Evolutionary conservation across 2,797 vertebrate genomes (phyloP), one percentile per base, ranked within the genome.

Genomic region (Hemibagrus guttatus): DNA sequence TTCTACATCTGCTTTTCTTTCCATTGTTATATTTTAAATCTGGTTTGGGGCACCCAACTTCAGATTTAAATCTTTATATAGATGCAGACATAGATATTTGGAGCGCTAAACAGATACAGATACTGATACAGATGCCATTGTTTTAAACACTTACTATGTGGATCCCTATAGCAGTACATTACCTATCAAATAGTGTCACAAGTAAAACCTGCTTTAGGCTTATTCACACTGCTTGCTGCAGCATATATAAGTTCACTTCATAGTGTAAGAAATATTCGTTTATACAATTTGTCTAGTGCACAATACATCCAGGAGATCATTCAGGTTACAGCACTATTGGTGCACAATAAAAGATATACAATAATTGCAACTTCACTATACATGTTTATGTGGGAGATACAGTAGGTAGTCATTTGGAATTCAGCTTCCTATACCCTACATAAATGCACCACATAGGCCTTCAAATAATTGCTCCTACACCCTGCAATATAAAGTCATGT

Each of bases 391-490:
- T 71, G 19, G 39, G 68, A 42, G 28, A 13, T 52, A 75, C 26
- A 49, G 2, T 59, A 59, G 56, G 31, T 59, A 39, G 31, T 79
- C 31, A 79, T 79, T 79, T 79, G 3, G 76, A 26, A 64, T 64
- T 81, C 79, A 28, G 58, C 59, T 81, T 63, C 42, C n/a, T 23
- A 59, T 81, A 81, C 14, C 39, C 14, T 46, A 42, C 6, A 61
- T 42, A 64, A 46, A 63, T 46, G 7, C 26, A 42, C 31, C 23
- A 81, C 14, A 81, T 28, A 49, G 14, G 58, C 58, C 58, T 64
- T 49, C 16, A 49, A 42, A 64, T 61, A 81, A 81, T 64, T 81
- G 58, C 58, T 63, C 39, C 79, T 46, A 81, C 28, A 58, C 75
- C 11, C 35, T 63, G n/a, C 26, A 63, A 64, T 63, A 49, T n/a